These are phyloP conservation scores for Cassiopea xamachana DNA, from an alignment of 30 jellyfish, hydroid and myxozoan species.

Conservation along the genomic window DNA sequence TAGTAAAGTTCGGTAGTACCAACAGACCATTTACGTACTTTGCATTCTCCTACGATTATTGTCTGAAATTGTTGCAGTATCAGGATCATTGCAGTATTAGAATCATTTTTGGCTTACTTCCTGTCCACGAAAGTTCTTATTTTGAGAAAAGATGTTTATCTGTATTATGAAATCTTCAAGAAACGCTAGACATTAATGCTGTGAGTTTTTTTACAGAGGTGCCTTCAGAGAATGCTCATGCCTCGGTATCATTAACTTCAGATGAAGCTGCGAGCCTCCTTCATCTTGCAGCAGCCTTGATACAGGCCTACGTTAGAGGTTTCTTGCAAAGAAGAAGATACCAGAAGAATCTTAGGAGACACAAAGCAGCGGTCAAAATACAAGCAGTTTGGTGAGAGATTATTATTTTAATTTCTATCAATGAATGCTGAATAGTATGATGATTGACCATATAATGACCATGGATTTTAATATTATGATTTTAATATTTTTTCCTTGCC, in stretches of 20 bases:
- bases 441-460: no score
- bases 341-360: slow-evolving; percentile 38
- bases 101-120: no score
- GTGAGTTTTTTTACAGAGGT: neutral
- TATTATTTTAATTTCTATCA: neutral
- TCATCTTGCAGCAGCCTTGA: slow-evolving; percentile 88
- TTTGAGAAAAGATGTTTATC: no score
- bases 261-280: slow-evolving; percentile 91
- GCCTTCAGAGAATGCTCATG: neutral
- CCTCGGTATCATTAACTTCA: slow-evolving; percentile 79
- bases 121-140: no score
- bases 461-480: no score
- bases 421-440: neutral
- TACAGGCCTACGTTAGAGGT: slow-evolving; percentile 86
- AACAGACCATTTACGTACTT: no score
- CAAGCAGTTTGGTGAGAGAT: slow-evolving; percentile 89
- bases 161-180: no score
- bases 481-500: no score
- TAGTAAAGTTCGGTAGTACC: no score
- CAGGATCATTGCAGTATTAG: no score
- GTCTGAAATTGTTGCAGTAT: no score
- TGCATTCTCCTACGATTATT: no score
- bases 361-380: slow-evolving; percentile 87
- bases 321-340: slow-evolving; percentile 76
- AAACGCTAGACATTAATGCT: neutral